phyloP scores from a whole-genome alignment of 2,888 invertebrate species.

The Mythimna albipuncta region DNA sequence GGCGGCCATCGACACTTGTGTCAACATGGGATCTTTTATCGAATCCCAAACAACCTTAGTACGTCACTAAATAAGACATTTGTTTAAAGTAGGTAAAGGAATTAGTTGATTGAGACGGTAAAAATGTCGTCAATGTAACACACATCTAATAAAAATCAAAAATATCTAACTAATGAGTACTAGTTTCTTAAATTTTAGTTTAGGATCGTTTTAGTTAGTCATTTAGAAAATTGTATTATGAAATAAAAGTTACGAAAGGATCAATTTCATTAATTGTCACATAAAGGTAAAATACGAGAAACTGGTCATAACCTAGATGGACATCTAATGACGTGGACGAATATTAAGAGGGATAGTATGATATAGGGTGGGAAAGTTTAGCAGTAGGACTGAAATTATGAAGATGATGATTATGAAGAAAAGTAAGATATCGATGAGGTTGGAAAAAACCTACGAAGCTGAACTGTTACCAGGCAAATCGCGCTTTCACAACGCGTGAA shows the following conservation, averaged over 20 bases:
- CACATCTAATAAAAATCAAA: too few relatives aligned
- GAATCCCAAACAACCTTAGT: constrained; percentile 38
- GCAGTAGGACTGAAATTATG: too few relatives aligned
- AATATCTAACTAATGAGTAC: not conserved
- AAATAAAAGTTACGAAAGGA: not conserved
- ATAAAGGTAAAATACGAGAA: not conserved
- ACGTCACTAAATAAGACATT: constrained; percentile 45
- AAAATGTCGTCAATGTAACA: constrained; percentile 4
- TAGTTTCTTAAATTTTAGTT: not conserved
- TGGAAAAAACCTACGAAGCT: too few relatives aligned
- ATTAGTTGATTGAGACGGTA: not conserved
- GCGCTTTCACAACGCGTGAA: too few relatives aligned
- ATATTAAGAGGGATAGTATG: not conserved
- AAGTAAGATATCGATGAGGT: too few relatives aligned
- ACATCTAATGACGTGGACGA: not conserved
- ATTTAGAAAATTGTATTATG: not conserved
- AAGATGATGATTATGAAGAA: too few relatives aligned
- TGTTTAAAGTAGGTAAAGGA: constrained; percentile 21
- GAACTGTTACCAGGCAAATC: too few relatives aligned
- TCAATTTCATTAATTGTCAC: not conserved
- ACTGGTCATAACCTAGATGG: not conserved
- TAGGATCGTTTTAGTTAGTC: not conserved
- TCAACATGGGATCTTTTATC: constrained; percentile 54
- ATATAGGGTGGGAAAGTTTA: not conserved
- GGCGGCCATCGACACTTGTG: constrained; percentile 57